Percentiles rank a stretch among this genome's conserved stretches.
These are phyloP conservation scores for Atta texana DNA, from an alignment of 1,140 invertebrate species.

Conservation along the genomic window DNA sequence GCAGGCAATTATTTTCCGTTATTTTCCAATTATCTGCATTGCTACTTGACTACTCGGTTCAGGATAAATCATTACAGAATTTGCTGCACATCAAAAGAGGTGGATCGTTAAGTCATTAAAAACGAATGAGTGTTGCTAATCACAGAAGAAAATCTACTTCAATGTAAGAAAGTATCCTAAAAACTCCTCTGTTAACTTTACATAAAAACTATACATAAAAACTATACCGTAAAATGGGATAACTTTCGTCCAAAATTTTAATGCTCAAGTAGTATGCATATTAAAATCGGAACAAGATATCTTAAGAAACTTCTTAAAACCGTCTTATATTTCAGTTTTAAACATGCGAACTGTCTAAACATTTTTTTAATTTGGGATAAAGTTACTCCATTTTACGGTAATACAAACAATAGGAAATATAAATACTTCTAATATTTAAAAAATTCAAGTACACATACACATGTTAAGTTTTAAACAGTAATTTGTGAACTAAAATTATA, in stretches of 20 bases:
- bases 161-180: not conserved
- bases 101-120: slow-evolving; percentile 39
- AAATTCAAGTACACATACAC: too few species aligned
- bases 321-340: too few species aligned
- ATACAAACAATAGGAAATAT: not conserved
- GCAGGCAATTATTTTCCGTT: slow-evolving; percentile 46
- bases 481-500: slow-evolving; percentile 14
- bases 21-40: slow-evolving; percentile 60
- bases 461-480: not conserved
- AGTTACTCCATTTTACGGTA: not conserved
- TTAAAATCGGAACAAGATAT: too few species aligned
- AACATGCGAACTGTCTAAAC: too few species aligned
- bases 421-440: not conserved
- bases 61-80: slow-evolving; percentile 24
- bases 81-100: slow-evolving; percentile 22
- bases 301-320: too few species aligned
- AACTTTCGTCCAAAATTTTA: too few species aligned
- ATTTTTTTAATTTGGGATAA: too few species aligned
- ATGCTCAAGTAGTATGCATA: too few species aligned
- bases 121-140: slow-evolving; percentile 1
- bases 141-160: not conserved
- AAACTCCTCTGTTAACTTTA: not conserved
- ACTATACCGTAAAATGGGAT: too few species aligned
- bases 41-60: slow-evolving; percentile 23
- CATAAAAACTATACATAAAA: not conserved